Conservation (phyloP, 1,140 invertebrate species). For the Leptopilina boulardi region DNA sequence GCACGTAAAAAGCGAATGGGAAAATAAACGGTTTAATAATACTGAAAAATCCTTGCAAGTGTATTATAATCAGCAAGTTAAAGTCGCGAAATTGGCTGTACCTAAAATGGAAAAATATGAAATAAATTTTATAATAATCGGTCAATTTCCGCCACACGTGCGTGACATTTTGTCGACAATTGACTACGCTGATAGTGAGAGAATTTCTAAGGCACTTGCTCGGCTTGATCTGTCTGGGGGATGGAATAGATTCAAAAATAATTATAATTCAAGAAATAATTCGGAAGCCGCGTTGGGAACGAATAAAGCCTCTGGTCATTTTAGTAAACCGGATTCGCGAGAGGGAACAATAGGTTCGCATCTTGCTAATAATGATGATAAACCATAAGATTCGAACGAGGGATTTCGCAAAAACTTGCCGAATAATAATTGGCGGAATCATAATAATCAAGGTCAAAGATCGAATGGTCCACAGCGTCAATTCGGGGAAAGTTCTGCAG, state of each 20-base stretch:
- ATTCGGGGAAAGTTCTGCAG: background rate
- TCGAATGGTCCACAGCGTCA: background rate
- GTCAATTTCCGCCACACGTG: background rate
- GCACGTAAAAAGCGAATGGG: constrained; percentile 15
- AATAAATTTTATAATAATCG: background rate
- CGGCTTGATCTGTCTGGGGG: background rate
- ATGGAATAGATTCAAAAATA: background rate
- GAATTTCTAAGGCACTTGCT: background rate
- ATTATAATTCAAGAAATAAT: background rate
- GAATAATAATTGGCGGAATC: background rate
- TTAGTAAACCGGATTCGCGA: background rate
- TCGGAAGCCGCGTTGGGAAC: background rate
- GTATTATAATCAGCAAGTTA: constrained; percentile 19
- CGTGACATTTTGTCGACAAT: background rate
- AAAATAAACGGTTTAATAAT: background rate
- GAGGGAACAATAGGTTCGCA: background rate
- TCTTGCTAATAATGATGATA: background rate
- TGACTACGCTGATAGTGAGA: background rate
- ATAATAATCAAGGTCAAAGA: background rate
- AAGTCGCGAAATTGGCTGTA: background rate
- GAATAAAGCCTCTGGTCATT: too few species aligned
- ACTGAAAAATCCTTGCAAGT: background rate
- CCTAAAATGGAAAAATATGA: background rate
- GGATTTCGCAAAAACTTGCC: background rate
- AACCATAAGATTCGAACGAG: background rate